Base-by-base conservation (phyloP, 2,888 invertebrate species). In the Caenorhabditis sp. region DNA sequence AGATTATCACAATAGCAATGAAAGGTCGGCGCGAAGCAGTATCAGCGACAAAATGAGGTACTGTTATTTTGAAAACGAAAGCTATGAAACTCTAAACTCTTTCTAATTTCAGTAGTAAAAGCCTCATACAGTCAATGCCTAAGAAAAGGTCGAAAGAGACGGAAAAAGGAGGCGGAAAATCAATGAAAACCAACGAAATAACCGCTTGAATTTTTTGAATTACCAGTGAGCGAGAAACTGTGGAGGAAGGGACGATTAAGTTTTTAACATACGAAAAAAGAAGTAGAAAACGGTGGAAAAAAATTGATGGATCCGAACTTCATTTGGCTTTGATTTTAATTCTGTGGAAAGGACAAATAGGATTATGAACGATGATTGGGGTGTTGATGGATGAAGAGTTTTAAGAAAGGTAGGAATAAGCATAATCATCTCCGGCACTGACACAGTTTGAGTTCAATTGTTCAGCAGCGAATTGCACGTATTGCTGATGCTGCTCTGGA, bases 381-480 rank as follows among this genome's bases (percentile, higher is more conserved):
- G 26, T n/a, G 28, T 54, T 44, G 7, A 12, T 41, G 22, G 22
- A 19, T 12, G 54, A 24, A 26, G 22, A 12, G 19, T 26, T 31
- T 80, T 80, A 84, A 2, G 85, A 85, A n/a, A 84, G 82, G 63
- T 85, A 87, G n/a, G 79, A 82, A 56, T 68, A 84, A 3, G 84
- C 72, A 49, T 82, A 82, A 47, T 86, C 84, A n/a, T 79, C 75
- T 35, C 69, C 74, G 12, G 75, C 54, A 8, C 68, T 63, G 31
- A 75, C 83, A 44, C 75, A 68, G 10, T 84, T 75, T 3, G 54
- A 51, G n/a, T 81, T 76, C 24, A 98, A 96, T 94, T 98, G 98
- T 94, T 99, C 98, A 91, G 96, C 95, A 90, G 98, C 98, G 94
- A 98, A 98, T 94, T 97, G 97, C 86, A 98, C 97, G 93, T 98